Conservation (phyloP, 2,113 vertebrate genomes). For the Tychaedon coryphoeus region DNA sequence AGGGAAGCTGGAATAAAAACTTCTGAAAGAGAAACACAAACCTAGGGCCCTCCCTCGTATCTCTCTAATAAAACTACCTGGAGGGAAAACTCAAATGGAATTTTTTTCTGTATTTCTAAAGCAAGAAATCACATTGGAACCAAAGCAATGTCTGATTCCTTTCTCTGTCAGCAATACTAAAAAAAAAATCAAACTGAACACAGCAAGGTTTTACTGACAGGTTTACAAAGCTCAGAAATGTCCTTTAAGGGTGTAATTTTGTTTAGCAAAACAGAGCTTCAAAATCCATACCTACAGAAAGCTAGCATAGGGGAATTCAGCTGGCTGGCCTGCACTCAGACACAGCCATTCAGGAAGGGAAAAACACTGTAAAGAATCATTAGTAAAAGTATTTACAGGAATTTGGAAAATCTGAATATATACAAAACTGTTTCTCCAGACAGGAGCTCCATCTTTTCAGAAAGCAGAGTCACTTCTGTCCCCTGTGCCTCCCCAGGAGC, state of each 20-base stretch:
- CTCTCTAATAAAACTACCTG: neutral
- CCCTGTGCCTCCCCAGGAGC: neutral
- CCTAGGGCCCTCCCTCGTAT: rapidly evolving
- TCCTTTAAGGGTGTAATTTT: neutral
- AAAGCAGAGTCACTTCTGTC: neutral
- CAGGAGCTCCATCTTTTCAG: neutral
- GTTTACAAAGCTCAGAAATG: neutral
- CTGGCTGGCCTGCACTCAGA: neutral
- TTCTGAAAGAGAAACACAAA: neutral
- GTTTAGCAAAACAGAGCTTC: neutral
- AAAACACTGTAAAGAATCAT: neutral
- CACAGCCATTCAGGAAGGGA: neutral
- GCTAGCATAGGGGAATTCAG: neutral
- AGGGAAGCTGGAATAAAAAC: neutral
- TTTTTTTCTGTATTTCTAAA: neutral
- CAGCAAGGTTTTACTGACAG: neutral
- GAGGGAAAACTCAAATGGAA: neutral
- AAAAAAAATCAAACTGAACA: neutral
- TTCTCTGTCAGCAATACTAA: neutral
- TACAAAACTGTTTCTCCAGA: neutral
- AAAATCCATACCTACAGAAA: neutral
- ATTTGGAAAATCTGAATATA: conserved; percentile 11
- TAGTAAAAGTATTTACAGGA: conserved; percentile 9
- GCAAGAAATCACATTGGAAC: neutral
- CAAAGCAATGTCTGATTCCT: neutral